Base-by-base conservation (phyloP, 2,888 invertebrate genomes). In the Tiliacea aurago region DNA sequence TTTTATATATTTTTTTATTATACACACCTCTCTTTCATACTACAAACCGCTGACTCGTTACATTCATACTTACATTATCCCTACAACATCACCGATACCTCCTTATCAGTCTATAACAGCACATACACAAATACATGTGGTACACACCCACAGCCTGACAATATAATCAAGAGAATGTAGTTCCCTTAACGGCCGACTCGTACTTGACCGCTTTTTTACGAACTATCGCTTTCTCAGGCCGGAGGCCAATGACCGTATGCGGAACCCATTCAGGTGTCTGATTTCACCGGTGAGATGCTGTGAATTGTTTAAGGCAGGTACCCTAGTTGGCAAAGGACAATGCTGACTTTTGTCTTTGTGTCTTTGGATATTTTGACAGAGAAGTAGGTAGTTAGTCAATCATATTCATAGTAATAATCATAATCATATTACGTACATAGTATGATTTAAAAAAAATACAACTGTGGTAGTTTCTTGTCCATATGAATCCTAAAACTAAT, bases 131-230 rank as follows among this genome's bases (percentile, higher is more conserved):
- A n/a, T n/a, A n/a, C n/a, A n/a, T n/a, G n/a, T n/a, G n/a, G n/a
- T n/a, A n/a, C n/a, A n/a, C n/a, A n/a, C n/a, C n/a, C n/a, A n/a
- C n/a, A n/a, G n/a, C n/a, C n/a, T n/a, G n/a, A n/a, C n/a, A n/a
- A n/a, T n/a, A n/a, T n/a, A n/a, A n/a, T 49, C 10, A 70, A 84
- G 71, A 77, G 80, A 84, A 85, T 73, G 79, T 61, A 64, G 28
- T 63, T 66, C 82, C 85, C 67, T 82, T 80, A 65, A 81, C 72
- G 37, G 55, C 56, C 63, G 18, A 55, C n/a, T 53, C 73, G 85
- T 62, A 77, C 81, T 84, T 84, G 85, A 83, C 84, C 84, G 73
- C 76, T 73, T 85, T 84, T 85, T 86, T 76, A 69, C 69, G 13
- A 73, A 84, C 79, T 78, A 70, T 85, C 86, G 66, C 85, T 85